Conservation (phyloP, 2,888 invertebrate species). For the Dynastes maya region DNA sequence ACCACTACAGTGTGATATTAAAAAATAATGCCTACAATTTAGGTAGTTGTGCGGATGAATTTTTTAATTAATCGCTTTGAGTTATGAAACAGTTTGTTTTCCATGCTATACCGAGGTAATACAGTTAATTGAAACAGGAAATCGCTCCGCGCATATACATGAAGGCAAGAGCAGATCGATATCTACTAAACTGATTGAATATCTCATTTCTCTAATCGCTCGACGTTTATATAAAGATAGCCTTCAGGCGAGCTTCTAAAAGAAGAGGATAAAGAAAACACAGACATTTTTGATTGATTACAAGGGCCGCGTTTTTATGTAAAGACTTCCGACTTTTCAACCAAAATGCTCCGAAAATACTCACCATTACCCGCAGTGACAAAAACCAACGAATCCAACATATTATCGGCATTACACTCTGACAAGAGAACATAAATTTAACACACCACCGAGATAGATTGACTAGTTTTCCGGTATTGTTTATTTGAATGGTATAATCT, state of each 20-base stretch:
- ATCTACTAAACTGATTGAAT: slow-evolving; percentile 1
- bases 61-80: no score
- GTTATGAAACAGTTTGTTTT: no score
- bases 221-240: slow-evolving; percentile 1
- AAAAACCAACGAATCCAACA: slow-evolving; percentile 12
- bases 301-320: slow-evolving; percentile 28
- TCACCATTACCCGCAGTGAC: slow-evolving; percentile 4
- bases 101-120: background rate
- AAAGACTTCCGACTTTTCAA: slow-evolving; percentile 10
- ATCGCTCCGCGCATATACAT: background rate
- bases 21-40: no score
- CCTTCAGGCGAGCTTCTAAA: slow-evolving; percentile 12
- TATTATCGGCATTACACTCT: slow-evolving; percentile 24
- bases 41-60: no score
- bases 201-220: slow-evolving; percentile 31
- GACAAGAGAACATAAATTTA: slow-evolving; percentile 3
- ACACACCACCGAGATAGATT: background rate
- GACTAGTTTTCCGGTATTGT: slow-evolving; percentile 10
- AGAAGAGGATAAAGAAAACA: slow-evolving; percentile 40
- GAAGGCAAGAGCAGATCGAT: background rate
- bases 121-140: background rate
- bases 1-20: no score
- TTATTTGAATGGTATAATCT: background rate
- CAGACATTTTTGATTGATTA: slow-evolving; percentile 42
- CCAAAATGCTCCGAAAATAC: slow-evolving; percentile 6